A percentile compares a stretch with the other conserved stretches of the same genome.
These are phyloP conservation scores for Cyanocitta stelleri DNA, from an alignment of 2,113 vertebrate species.

Conservation along the genomic window DNA sequence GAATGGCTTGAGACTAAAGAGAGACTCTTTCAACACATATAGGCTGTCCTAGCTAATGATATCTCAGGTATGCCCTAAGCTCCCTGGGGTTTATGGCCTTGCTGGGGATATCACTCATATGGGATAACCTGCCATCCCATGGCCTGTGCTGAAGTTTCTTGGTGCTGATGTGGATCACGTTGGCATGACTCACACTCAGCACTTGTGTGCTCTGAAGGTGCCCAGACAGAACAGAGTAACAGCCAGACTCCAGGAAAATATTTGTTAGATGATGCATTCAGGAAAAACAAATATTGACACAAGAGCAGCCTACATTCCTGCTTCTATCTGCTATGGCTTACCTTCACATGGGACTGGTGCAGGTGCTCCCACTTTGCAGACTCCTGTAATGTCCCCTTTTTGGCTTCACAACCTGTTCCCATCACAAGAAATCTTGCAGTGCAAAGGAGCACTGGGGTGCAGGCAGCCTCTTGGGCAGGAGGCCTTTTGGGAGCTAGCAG, in stretches of 20 bases:
- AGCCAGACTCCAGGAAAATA: background rate
- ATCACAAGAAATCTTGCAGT: background rate
- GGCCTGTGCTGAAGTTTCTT: background rate
- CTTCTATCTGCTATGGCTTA: background rate
- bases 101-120: accelerated
- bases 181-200: background rate
- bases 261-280: background rate
- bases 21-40: background rate
- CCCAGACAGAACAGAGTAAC: background rate
- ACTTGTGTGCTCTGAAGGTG: background rate
- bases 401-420: background rate
- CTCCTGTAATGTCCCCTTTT: background rate
- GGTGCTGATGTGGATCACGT: accelerated
- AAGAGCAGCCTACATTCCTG: background rate
- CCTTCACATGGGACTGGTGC: background rate
- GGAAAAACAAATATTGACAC: background rate
- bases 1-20: background rate
- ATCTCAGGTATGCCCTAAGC: background rate
- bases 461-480: background rate
- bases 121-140: background rate
- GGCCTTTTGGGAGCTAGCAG: background rate
- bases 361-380: background rate
- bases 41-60: background rate
- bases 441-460: background rate
- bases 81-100: background rate